Base-by-base conservation (phyloP, 2,113 vertebrate genomes). In the Syrmaticus mikado region DNA sequence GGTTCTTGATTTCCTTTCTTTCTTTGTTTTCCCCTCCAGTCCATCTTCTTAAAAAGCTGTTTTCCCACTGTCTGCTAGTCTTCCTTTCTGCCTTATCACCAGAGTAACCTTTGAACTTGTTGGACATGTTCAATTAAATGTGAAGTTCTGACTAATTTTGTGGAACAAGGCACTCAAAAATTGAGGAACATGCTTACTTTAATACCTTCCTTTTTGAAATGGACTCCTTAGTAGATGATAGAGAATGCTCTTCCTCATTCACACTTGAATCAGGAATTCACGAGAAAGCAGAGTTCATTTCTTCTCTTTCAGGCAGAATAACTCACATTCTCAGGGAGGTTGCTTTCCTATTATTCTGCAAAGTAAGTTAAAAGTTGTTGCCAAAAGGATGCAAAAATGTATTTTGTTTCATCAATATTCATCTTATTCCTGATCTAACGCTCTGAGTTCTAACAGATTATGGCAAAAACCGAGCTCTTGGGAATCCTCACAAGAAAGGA, bases 11-110 rank as follows among this genome's bases (percentile, higher is more conserved):
- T 94, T 92, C 64, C 21, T 76, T 75, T 73, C 21, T 53, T 66
- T 48, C 27, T 48, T 30, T 13, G 13, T 14, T 32, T 11, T 5
- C 7, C 10, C 36, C 27, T 70, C 4, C 6, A 74, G n/a, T 71
- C 73, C 38, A 32, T 83, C 55, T 87, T 83, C 55, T 87, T 40
- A 70, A 80, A 45, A 67, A 88, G 62, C 86, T 50, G 60, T 92
- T 71, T 25, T 50, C 12, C 36, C 0, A 0, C 8, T 86, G 19
- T 28, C 38, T 92, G 34, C 70, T 72, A 60, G 12, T 68, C 40
- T 87, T 84, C 28, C 52, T 61, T 90, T 60, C 62, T 75, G 30
- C 8, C 14, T 72, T 89, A 43, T 86, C 10, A 25, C 7, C 15
- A 62, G 9, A 78, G 25, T 50, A 67, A 50, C 57, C 57, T 89